Evolutionary conservation across 2,797 vertebrate genomes (phyloP), one percentile per base, ranked within the genome.

Genomic region (Phalloptychus januarius): DNA sequence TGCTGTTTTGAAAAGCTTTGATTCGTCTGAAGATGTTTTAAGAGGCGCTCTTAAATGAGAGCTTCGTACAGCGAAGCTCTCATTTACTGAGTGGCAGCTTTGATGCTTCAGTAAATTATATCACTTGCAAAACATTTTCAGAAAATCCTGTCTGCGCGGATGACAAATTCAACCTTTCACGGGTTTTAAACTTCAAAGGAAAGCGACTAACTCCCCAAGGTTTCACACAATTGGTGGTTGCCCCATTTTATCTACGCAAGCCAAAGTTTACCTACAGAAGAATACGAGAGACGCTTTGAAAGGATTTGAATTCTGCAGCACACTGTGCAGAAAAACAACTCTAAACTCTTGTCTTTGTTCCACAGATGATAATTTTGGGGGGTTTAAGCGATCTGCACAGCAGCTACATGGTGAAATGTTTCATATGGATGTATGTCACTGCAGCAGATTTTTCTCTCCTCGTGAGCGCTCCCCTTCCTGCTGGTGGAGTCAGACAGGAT

Each of bases 361-460:
- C 74, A 54, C 56, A 77, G 71, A 78, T 20, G 8, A 4, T 11
- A 36, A 28, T 73, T 80, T 69, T 79, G 42, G 56, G 31, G 54
- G 71, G 50, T 36, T 33, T 1, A n/a, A 61, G 71, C 44, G 15
- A 42, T 40, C 65, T 65, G 56, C 80, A 71, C 71, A 20, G 76
- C 58, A 2, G 58, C 52, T 7, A 74, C 15, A 20, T 15, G 78
- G 46, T 10, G 77, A 79, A 58, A 28, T 71, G 77, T 79, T 87
- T 80, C 40, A 58, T 75, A 77, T 77, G 86, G 81, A 91, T 89
- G 83, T 87, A 78, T 93, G 91, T 91, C 91, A 92, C 88, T 92
- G 93, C 93, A 90, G 92, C 86, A 93, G 79, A 93, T 90, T 88
- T 87, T 40, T 31, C 77, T 86, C 52, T 46, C 75, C 86, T 90